Percentiles rank a stretch among this genome's conserved stretches.
phyloP scores from a whole-genome alignment of 2,113 vertebrate species.

The Mirza zaza region DNA sequence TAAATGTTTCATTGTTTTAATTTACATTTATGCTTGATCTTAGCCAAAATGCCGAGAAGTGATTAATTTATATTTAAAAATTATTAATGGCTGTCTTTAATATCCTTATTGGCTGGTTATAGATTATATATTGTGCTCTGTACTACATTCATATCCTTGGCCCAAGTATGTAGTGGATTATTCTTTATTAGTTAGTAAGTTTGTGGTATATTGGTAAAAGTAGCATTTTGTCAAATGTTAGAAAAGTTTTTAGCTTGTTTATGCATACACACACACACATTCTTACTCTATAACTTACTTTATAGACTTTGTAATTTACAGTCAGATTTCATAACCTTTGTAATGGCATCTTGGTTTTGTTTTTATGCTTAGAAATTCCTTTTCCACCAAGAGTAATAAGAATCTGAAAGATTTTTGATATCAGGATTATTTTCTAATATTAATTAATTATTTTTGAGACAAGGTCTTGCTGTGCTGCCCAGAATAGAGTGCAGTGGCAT shows the following conservation, averaged over 20 bases:
- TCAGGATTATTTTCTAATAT: neutral
- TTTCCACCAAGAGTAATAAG: neutral
- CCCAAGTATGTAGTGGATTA: neutral
- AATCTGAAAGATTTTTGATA: neutral
- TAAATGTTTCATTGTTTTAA: conserved; percentile 4
- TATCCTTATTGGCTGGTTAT: neutral
- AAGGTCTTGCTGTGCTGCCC: too few relatives aligned
- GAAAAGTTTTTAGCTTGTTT: neutral
- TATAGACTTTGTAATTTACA: neutral
- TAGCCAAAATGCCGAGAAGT: too few relatives aligned
- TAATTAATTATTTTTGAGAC: too few relatives aligned
- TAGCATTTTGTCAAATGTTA: neutral
- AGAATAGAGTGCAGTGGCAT: too few relatives aligned
- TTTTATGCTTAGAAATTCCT: neutral
- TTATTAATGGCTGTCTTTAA: neutral
- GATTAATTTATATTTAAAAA: neutral
- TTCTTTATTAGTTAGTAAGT: neutral
- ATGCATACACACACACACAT: neutral
- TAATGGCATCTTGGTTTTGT: neutral
- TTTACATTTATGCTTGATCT: neutral
- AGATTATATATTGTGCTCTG: neutral
- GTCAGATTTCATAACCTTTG: neutral
- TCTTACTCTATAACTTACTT: neutral
- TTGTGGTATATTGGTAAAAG: neutral
- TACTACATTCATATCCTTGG: neutral